Base-by-base conservation (phyloP, 2,888 invertebrate genomes). In the Dendrolimus pini region DNA sequence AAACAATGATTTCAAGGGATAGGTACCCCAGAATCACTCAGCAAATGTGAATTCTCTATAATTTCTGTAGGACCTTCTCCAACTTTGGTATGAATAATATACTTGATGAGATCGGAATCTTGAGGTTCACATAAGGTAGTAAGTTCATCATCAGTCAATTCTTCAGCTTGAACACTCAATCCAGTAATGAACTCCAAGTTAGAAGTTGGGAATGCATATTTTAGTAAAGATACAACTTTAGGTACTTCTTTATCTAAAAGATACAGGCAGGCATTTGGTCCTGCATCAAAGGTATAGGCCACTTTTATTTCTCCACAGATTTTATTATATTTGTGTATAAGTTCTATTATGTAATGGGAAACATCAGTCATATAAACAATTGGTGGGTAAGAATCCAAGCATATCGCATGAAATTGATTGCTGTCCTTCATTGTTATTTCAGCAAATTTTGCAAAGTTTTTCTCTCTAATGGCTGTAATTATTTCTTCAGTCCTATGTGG, bases 221-320 rank as follows among this genome's bases (percentile, higher is more conserved):
- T 93, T 7, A 98, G 82, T 12, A 96, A 79, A 41, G 93, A 85
- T 41, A 96, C 60, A 10, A 97, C 89, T 71, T 92, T 92, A 0
- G 94, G 89, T 0, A 98, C 94, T 78, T 96, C 93, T 62, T 95
- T 87, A 66, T 96, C 94, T 56, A 96, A 83, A 13, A 98, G 83
- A 84, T 96, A 98, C 0, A 99, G 83, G 80, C 97, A 98, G 7
- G 97, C 97, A 91, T 99, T 99, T 56, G 99, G 96, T 7, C 99
- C 99, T 58, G 99, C 99, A 92, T 99, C 99, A 91, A 97, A 99
- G 13, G 99, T 99, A 79, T 99, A 99, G 0, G 98, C 98, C 8
- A 97, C 95, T 85, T 93, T 95, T 14, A 86, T 81, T 62, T 88
- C 80, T n/a, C 93, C 93, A 71, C 88, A 91, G 41, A 91, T 80